Base-by-base conservation (phyloP, 2,113 vertebrate species). In the Urocitellus parryii region DNA sequence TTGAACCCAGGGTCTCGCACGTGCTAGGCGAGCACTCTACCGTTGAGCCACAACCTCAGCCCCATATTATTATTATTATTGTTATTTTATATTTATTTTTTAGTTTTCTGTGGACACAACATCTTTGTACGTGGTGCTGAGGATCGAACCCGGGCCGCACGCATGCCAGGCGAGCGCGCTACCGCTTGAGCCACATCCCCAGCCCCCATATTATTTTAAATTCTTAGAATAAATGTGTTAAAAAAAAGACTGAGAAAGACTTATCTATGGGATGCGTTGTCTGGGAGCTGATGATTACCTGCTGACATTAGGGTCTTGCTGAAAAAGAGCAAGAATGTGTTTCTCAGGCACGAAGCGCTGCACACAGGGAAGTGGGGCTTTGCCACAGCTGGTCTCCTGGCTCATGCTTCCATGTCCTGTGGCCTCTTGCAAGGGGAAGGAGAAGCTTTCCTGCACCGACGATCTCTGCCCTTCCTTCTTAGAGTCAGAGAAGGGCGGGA, bases 171-270 rank as follows among this genome's bases (percentile, higher is more conserved):
- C 8, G 8, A 45, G 45, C 45, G 1, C 1, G 8, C 45, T 45
- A 45, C 45, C 45, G 8, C 8, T 9, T 45, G 45, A 45, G 45
- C 45, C 45, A 45, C 45, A 45, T 45, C 8, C 45, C 45, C 45
- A 45, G 45, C 1, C 8, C 45, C 45, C 45, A 45, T 45, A 45
- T 45, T 45, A 80, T 25, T 95, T 95, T 90, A 17, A 51, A 39
- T 78, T 91, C 72, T 68, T 61, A 70, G 83, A 85, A 88, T 76
- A 92, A 53, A 51, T 73, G 32, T 68, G n/a, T 51, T 87, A 32
- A 83, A 89, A 83, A 89, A 87, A 58, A 65, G 77, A 84, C 72
- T 74, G 94, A 85, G 77, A 74, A 89, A 86, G 65, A 56, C 65
- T 90, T 42, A 42, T 63, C n/a, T 51, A 17, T 2, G 39, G 74